A percentile compares a stretch with the other conserved stretches of the same genome.
Evolutionary conservation across 1,140 invertebrate genomes (phyloP).

Genomic region (Plodia interpunctella): DNA sequence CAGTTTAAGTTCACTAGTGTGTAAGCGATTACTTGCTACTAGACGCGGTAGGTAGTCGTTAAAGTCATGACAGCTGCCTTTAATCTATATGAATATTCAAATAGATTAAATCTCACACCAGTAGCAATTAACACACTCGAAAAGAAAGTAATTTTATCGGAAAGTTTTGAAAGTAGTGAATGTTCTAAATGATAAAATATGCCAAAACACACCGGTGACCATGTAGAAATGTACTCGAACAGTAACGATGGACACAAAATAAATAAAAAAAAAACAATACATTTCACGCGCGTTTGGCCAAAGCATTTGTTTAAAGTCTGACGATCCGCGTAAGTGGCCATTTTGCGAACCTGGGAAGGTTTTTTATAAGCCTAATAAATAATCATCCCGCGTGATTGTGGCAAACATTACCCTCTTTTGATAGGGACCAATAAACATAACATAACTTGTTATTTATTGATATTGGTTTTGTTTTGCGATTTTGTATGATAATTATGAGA

Average conservation of each 20-base stretch:
- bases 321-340: background rate
- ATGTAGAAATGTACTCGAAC: too few relatives aligned
- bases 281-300: background rate
- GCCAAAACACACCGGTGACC: too few relatives aligned
- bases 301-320: background rate
- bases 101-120: too few relatives aligned
- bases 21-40: too few relatives aligned
- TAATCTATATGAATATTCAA: too few relatives aligned
- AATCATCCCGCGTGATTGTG: conserved; percentile 3
- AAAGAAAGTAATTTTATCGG: too few relatives aligned
- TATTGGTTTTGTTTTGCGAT: conserved; percentile 10
- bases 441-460: conserved; percentile 9
- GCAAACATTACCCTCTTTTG: conserved; percentile 11
- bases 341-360: background rate
- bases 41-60: too few relatives aligned
- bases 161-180: too few relatives aligned
- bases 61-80: too few relatives aligned
- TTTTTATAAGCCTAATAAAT: conserved; percentile 10
- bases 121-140: too few relatives aligned
- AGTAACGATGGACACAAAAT: background rate
- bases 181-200: too few relatives aligned
- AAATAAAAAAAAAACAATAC: background rate
- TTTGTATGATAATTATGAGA: background rate
- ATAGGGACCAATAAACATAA: conserved; percentile 13
- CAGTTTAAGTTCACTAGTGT: background rate